Evolutionary conservation across 2,797 vertebrate genomes (phyloP).

Genomic region (Iguana delicatissima): DNA sequence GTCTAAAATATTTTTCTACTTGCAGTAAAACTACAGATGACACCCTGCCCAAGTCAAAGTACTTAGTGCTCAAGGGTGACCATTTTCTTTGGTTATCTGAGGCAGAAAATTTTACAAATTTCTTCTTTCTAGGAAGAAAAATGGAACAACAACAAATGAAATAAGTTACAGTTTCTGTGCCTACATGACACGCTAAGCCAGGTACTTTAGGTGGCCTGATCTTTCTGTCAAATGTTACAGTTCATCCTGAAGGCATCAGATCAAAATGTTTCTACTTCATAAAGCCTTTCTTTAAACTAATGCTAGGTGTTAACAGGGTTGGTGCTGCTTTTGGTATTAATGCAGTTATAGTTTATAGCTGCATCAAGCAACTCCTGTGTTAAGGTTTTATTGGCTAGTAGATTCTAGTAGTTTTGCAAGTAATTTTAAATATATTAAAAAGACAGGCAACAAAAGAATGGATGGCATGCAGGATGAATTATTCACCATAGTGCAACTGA

Average conservation of each 20-base stretch:
- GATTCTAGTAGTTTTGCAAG: background rate
- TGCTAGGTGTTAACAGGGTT: background rate
- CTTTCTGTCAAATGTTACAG: background rate
- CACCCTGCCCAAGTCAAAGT: background rate
- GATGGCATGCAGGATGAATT: background rate
- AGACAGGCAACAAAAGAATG: background rate
- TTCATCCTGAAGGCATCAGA: background rate
- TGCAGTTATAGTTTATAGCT: background rate
- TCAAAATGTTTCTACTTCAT: background rate
- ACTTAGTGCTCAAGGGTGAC: background rate
- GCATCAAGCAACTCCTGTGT: background rate
- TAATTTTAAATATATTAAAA: background rate
- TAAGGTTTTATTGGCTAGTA: background rate
- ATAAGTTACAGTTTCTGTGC: no score
- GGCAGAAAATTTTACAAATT: no score
- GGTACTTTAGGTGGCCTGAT: background rate
- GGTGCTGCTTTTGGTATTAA: background rate
- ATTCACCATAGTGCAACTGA: no score
- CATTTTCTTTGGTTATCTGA: background rate
- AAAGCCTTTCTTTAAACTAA: background rate
- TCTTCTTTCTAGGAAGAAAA: no score
- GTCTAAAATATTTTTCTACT: background rate
- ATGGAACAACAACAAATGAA: no score
- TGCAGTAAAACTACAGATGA: background rate
- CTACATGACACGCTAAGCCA: background rate